Evolutionary conservation across 2,113 vertebrate genomes (phyloP).

Genomic region (Nothobranchius furzeri): DNA sequence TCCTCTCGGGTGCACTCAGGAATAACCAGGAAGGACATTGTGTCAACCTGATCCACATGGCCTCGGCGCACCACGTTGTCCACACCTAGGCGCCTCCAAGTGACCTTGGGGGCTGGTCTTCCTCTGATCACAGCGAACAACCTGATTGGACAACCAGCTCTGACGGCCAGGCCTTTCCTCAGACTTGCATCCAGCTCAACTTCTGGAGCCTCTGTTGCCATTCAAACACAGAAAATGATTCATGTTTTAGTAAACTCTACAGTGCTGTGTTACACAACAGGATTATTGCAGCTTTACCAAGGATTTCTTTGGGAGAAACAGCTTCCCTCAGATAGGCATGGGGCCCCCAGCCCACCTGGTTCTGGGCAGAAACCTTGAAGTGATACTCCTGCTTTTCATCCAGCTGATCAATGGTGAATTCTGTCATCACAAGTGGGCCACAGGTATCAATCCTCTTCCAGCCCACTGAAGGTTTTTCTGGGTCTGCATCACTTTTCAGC

Average conservation of each 20-base stretch:
- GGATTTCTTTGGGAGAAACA: slow-evolving; percentile 91
- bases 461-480: slow-evolving; percentile 87
- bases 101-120: slow-evolving; percentile 93
- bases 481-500: slow-evolving; percentile 83
- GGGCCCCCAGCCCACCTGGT: slow-evolving; percentile 95
- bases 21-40: slow-evolving; percentile 97
- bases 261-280: not conserved
- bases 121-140: slow-evolving; percentile 94
- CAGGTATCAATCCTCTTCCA: slow-evolving; percentile 93
- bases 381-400: slow-evolving; percentile 93
- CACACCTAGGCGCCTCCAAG: slow-evolving; percentile 91
- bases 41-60: slow-evolving; percentile 95
- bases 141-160: slow-evolving; percentile 96
- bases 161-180: slow-evolving; percentile 91
- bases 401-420: slow-evolving; percentile 90
- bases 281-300: slow-evolving; percentile 80
- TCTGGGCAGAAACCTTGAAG: slow-evolving; percentile 95
- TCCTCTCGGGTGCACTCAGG: slow-evolving; percentile 96
- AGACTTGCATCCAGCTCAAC: slow-evolving; percentile 97
- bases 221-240: slow-evolving; percentile 10
- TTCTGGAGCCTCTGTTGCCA: slow-evolving; percentile 90
- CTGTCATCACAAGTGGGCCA: slow-evolving; percentile 89
- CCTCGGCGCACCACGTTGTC: slow-evolving; percentile 95
- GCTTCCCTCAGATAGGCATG: slow-evolving; percentile 95
- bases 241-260: not conserved